Conservation (phyloP, 2,113 vertebrate genomes). For the Xiphorhynchus elegans region DNA sequence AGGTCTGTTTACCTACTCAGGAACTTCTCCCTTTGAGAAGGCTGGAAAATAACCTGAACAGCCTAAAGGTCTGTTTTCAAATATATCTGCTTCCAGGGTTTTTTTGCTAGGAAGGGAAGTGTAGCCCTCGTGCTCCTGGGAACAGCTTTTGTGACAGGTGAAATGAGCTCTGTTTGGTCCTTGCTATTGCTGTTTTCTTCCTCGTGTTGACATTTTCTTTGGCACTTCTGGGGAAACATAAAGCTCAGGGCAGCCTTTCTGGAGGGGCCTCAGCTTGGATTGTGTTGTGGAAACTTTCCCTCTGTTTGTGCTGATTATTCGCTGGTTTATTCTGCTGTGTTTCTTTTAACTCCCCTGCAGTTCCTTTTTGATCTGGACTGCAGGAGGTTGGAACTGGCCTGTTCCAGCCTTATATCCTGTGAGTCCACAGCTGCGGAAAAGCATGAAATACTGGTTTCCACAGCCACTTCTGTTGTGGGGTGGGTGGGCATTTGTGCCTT, state of each 20-base stretch:
- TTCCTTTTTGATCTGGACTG: slow-evolving; percentile 16
- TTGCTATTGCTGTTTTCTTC: background rate
- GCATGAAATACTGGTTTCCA: background rate
- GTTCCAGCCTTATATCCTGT: background rate
- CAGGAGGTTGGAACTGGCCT: background rate
- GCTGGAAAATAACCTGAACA: background rate
- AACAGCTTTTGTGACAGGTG: background rate
- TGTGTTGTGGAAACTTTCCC: background rate
- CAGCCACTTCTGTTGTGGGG: background rate
- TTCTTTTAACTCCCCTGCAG: background rate
- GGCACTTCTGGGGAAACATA: background rate
- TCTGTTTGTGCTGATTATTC: background rate
- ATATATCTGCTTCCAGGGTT: background rate
- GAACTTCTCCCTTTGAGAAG: background rate
- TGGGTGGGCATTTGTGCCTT: background rate
- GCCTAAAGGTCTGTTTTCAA: slow-evolving; percentile 1
- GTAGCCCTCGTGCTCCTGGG: background rate
- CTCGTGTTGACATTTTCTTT: background rate
- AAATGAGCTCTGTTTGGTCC: background rate
- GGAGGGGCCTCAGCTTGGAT: background rate
- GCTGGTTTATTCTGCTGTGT: background rate
- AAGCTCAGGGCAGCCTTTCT: background rate
- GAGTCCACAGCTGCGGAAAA: background rate
- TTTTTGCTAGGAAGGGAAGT: background rate
- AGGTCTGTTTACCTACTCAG: slow-evolving; percentile 4